Evolutionary conservation across 64 coral and sea anemone genomes (phyloP).

Genomic region (Actinia tenebrosa): DNA sequence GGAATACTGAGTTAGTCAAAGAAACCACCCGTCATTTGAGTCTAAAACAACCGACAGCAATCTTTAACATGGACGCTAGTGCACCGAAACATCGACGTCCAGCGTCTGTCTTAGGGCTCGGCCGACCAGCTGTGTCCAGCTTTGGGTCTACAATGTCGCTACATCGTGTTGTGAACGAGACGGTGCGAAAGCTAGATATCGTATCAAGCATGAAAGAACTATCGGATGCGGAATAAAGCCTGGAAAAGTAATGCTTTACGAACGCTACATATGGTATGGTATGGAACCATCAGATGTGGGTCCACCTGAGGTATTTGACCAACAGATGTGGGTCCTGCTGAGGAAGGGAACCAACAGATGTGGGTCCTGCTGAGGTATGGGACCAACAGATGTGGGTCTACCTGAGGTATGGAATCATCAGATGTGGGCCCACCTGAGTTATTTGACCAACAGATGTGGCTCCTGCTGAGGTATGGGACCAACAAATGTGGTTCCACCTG

Average conservation of each 20-base stretch:
- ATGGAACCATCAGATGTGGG: too few species aligned
- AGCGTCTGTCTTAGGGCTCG: conserved; percentile 19
- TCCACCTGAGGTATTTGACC: too few species aligned
- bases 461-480: too few species aligned
- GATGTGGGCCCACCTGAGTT: too few species aligned
- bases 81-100: conserved; percentile 13
- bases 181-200: conserved; percentile 47
- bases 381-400: too few species aligned
- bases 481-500: too few species aligned
- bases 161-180: conserved; percentile 50
- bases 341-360: too few species aligned
- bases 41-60: conserved; percentile 3
- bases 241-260: neutral
- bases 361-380: too few species aligned
- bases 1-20: neutral
- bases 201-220: conserved; percentile 52
- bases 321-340: too few species aligned
- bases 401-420: too few species aligned
- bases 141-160: conserved; percentile 56
- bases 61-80: neutral
- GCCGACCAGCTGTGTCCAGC: conserved; percentile 24
- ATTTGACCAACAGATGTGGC: too few species aligned
- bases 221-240: neutral
- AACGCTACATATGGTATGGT: neutral
- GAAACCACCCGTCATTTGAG: neutral